Conservation (phyloP, 1,140 invertebrate species). For the Chlorops oryzae region DNA sequence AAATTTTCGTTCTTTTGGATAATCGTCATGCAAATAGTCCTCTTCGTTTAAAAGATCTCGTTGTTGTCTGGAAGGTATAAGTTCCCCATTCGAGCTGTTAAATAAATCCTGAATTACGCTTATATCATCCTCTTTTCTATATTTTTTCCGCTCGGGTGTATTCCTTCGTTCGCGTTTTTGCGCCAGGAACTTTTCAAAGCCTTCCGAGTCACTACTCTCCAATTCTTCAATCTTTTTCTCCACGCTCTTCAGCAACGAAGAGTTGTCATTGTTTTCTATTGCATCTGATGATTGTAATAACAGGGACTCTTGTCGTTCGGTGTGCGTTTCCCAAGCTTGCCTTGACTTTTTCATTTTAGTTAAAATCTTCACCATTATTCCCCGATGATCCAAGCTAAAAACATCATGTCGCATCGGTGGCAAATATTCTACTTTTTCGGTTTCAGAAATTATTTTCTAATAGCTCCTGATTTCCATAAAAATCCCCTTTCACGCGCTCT, state of each 20-base stretch:
- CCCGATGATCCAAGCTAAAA: slow-evolving; percentile 60
- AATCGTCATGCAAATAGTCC: too few relatives aligned
- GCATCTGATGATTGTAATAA: background rate
- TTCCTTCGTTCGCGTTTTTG: slow-evolving; percentile 21
- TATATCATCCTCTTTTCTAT: slow-evolving; percentile 7
- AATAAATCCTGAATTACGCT: too few relatives aligned
- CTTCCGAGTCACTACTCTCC: slow-evolving; percentile 1
- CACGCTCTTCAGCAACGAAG: background rate
- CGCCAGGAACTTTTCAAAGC: slow-evolving; percentile 23
- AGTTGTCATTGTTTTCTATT: background rate
- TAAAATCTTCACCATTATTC: slow-evolving; percentile 55
- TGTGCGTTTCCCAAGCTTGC: slow-evolving; percentile 50
- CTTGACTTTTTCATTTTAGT: slow-evolving; percentile 50
- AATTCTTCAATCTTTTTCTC: slow-evolving; percentile 9
- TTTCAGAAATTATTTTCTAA: background rate
- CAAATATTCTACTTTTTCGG: slow-evolving; percentile 41
- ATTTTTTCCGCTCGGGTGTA: slow-evolving; percentile 29
- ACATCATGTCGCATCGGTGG: slow-evolving; percentile 65
- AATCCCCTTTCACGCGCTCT: slow-evolving; percentile 8
- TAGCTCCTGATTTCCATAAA: background rate
- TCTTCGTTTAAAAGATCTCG: too few relatives aligned
- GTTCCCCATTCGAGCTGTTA: too few relatives aligned
- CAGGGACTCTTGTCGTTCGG: background rate
- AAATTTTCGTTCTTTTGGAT: too few relatives aligned
- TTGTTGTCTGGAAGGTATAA: too few relatives aligned